These are phyloP conservation scores for Sinelater perroti DNA, from an alignment of 2,888 invertebrate genomes.

Conservation along the genomic window DNA sequence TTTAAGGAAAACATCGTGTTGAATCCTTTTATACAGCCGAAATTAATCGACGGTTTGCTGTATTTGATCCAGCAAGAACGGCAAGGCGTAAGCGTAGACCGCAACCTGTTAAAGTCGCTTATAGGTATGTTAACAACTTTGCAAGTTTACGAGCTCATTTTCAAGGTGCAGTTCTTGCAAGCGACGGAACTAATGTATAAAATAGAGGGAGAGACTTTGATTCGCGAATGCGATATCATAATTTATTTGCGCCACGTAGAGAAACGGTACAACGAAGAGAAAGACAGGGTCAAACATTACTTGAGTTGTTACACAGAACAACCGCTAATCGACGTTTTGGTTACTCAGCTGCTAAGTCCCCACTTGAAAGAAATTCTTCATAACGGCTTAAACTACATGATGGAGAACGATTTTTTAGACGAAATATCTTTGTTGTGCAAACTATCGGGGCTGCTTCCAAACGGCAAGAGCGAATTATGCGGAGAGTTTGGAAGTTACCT, in stretches of 20 bases:
- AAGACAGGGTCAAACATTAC: slow-evolving; percentile 86
- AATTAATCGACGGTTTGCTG: slow-evolving; percentile 89
- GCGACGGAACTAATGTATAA: slow-evolving; percentile 90
- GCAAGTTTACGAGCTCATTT: slow-evolving; percentile 87
- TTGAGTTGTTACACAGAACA: slow-evolving; percentile 89
- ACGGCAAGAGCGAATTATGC: slow-evolving; percentile 86
- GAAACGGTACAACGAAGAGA: slow-evolving; percentile 88
- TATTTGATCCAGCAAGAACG: slow-evolving; percentile 89
- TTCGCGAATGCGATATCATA: slow-evolving; percentile 88
- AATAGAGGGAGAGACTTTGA: slow-evolving; percentile 86
- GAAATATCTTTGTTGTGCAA: slow-evolving; percentile 89
- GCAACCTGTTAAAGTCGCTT: slow-evolving; percentile 87
- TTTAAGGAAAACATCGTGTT: slow-evolving; percentile 91
- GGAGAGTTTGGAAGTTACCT: slow-evolving; percentile 89
- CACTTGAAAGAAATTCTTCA: slow-evolving; percentile 86
- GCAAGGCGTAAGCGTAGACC: slow-evolving; percentile 86
- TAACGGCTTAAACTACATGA: slow-evolving; percentile 86
- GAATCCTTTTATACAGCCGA: slow-evolving; percentile 82
- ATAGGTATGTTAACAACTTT: slow-evolving; percentile 93
- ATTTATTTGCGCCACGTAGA: slow-evolving; percentile 81
- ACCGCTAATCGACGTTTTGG: slow-evolving; percentile 84
- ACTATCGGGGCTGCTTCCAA: slow-evolving; percentile 85
- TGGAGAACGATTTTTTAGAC: slow-evolving; percentile 84
- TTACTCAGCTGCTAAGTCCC: slow-evolving; percentile 88
- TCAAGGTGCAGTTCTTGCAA: slow-evolving; percentile 84